Evolutionary conservation across 2,888 invertebrate species (phyloP).

Genomic region (Corythucha ciliata): DNA sequence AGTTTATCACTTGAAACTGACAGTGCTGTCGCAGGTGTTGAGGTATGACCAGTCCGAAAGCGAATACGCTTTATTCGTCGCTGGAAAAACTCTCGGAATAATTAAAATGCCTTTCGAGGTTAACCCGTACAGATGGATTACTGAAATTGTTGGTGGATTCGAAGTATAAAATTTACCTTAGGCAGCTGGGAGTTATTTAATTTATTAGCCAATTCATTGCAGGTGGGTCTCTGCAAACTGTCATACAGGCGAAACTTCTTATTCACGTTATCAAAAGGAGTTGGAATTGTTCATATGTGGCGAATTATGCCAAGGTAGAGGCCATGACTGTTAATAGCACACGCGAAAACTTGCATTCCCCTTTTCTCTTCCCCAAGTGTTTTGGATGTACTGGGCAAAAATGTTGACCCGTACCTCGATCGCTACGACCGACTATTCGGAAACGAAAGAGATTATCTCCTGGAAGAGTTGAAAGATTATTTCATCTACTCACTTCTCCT

Average conservation of each 20-base stretch:
- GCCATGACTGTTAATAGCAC: background rate
- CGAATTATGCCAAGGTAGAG: conserved; percentile 19
- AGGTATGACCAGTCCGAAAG: background rate
- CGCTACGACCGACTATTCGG: conserved; percentile 19
- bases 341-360: background rate
- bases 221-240: background rate
- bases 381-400: conserved; percentile 17
- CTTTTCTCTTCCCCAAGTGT: too few species aligned
- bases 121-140: conserved; percentile 26
- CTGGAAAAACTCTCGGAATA: conserved; percentile 25
- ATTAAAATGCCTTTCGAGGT: conserved; percentile 26
- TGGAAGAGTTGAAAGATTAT: conserved; percentile 25
- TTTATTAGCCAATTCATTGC: background rate
- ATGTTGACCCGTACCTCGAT: conserved; percentile 14
- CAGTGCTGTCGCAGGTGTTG: too few species aligned
- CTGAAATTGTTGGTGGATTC: conserved; percentile 3
- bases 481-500: conserved; percentile 22
- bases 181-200: background rate
- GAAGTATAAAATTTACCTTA: background rate
- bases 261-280: conserved; percentile 15
- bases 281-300: conserved; percentile 20
- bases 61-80: conserved; percentile 23
- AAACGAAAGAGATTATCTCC: conserved; percentile 12
- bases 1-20: too few species aligned
- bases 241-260: conserved; percentile 16